Base-by-base conservation (phyloP, 2,113 vertebrate genomes). In the Limnothrissa miodon region DNA sequence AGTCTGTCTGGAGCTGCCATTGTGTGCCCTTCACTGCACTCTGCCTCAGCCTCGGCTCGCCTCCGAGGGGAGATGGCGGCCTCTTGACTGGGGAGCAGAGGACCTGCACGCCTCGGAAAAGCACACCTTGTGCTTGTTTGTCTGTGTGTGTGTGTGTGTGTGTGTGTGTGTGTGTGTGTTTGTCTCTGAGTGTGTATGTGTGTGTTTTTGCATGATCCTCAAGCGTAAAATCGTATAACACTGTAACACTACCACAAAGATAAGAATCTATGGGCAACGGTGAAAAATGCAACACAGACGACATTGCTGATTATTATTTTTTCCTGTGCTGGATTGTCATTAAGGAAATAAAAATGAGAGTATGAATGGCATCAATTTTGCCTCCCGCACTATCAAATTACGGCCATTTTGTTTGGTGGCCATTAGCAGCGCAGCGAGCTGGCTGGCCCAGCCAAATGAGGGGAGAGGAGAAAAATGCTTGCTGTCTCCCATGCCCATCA, bases 1-100 rank as follows among this genome's bases (percentile, higher is more conserved):
- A 90, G 92, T 90, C 88, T 92, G 90, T 86, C 86, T 88, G 89
- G 90, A 88, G 87, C 79, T 80, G 80, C 85, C 86, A 74, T 87
- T 88, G 83, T 86, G 83, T 79, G 83, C 86, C 82, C 83, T 85
- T 86, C 81, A 81, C 79, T 82, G 29, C 84, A 45, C 85, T 59
- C 42, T 42, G 42, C 42, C 42, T 42, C 42, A 42, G 42, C 42
- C 42, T 84, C 84, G 39, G 80, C 45, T 83, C 83, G 59, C 66
- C 36, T 81, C 74, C 39, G 45, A 83, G 56, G 85, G 51, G 59
- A 81, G 84, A 78, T 80, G 85, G 81, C 83, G 84, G 82, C 81
- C 82, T 88, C 51, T 84, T 87, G 84, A 88, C 84, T 85, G 45
- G 44, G 70, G 66, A 81, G 66, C 81, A 86, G 82, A 79, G 45